Evolutionary conservation across 2,888 invertebrate genomes (phyloP), one percentile per base, ranked within the genome.

Genomic region (Psylliodes chrysocephalus): DNA sequence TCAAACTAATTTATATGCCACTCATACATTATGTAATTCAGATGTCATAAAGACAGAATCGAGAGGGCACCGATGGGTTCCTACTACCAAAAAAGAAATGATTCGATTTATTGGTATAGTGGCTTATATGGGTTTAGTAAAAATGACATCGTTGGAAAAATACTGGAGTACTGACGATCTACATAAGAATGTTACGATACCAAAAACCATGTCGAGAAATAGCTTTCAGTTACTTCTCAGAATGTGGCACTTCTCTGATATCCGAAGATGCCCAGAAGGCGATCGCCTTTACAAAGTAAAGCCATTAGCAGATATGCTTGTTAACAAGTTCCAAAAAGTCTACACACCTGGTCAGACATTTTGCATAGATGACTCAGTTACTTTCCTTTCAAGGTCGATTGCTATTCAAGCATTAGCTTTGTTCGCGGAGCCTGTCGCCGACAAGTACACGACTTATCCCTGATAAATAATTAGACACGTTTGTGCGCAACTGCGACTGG

Each of bases 351-450:
- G 62, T n/a, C 59, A 68, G 46, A 69, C 60, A 18, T 59, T 76
- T 42, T 73, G 69, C 42, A 69, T 76, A n/a, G 73, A 75, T 64
- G 73, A 75, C 62, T 65, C 69, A 15, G 30, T 75, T n/a, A 53
- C 60, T 76, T 35, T 72, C 73, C 40, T 75, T 73, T 63, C 64
- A 69, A 60, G 74, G 74, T 53, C 60, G 74, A 49, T 54, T 76
- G 19, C 14, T 70, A 18, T 68, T 76, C 57, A 69, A 68, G 53
- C 73, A 73, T 47, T 72, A 72, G n/a, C n/a, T n/a, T n/a, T n/a
- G n/a, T n/a, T n/a, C n/a, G n/a, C n/a, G n/a, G n/a, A n/a, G n/a
- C n/a, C n/a, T n/a, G n/a, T n/a, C n/a, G n/a, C n/a, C n/a, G n/a
- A n/a, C n/a, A n/a, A n/a, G n/a, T n/a, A n/a, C n/a, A n/a, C n/a